These are phyloP conservation scores for Polymixis lichenea DNA, from an alignment of 2,888 invertebrate species.

Conservation along the genomic window DNA sequence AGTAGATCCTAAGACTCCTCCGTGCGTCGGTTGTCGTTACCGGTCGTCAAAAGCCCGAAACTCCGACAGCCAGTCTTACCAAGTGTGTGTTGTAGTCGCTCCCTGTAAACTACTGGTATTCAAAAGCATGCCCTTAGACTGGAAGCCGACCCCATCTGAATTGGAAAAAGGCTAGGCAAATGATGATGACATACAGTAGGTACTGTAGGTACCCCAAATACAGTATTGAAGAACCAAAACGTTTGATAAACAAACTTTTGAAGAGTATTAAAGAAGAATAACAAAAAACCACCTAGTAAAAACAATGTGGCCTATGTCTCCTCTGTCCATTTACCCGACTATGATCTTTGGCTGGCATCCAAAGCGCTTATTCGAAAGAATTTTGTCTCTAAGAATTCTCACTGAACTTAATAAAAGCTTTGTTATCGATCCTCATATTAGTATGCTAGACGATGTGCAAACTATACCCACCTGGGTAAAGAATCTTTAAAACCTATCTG, in stretches of 20 bases:
- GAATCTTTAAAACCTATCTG: conserved; percentile 74
- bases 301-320: conserved; percentile 68
- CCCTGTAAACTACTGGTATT: no score
- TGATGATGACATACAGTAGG: not conserved
- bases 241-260: not conserved
- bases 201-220: not conserved
- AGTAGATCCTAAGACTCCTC: not conserved
- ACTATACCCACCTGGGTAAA: conserved; percentile 65
- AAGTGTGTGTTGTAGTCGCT: no score
- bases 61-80: no score
- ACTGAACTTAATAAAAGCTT: conserved; percentile 51
- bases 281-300: conserved; percentile 53
- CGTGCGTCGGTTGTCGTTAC: no score
- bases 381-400: conserved; percentile 52
- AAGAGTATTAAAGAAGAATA: conserved; percentile 37
- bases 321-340: conserved; percentile 68
- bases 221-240: not conserved
- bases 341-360: conserved; percentile 72
- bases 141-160: no score
- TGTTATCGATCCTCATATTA: conserved; percentile 57
- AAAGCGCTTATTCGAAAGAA: conserved; percentile 67
- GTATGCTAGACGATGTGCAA: conserved; percentile 58
- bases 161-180: no score
- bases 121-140: no score
- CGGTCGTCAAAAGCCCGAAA: no score